These are phyloP conservation scores for Trogon surrucura DNA, from an alignment of 2,113 vertebrate species.

Conservation along the genomic window DNA sequence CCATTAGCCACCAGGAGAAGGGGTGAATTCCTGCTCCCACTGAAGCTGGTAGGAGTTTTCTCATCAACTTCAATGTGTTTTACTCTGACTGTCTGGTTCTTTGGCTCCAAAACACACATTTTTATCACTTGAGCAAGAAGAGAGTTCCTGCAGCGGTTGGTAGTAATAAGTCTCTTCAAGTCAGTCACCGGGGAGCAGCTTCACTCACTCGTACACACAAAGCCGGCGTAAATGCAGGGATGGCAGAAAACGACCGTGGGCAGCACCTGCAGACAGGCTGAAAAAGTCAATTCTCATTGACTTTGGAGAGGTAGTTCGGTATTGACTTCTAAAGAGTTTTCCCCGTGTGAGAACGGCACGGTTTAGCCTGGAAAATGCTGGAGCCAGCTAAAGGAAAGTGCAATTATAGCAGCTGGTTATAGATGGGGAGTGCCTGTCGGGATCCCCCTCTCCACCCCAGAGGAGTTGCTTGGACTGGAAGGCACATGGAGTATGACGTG, in stretches of 20 bases:
- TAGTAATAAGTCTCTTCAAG: conserved; percentile 33
- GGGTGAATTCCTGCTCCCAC: background rate
- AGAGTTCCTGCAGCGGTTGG: background rate
- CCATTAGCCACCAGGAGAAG: background rate
- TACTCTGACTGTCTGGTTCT: background rate
- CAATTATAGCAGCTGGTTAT: background rate
- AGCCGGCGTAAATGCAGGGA: background rate
- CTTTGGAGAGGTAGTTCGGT: background rate
- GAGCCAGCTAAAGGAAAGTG: background rate
- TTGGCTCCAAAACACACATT: background rate
- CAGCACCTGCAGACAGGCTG: conserved; percentile 6
- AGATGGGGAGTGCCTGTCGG: background rate
- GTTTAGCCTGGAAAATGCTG: background rate
- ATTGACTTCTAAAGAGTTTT: conserved; percentile 13
- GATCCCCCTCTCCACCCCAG: background rate
- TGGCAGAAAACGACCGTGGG: background rate
- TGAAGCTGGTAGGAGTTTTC: conserved; percentile 1
- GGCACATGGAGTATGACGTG: background rate
- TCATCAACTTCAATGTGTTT: background rate
- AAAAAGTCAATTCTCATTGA: conserved; percentile 30
- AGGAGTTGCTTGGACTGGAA: background rate
- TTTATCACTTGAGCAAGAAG: conserved; percentile 36
- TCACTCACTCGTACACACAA: conserved; percentile 27
- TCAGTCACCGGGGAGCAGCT: background rate
- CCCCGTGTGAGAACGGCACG: background rate